Percentiles rank a stretch among this genome's conserved stretches.
phyloP scores from a whole-genome alignment of 2,797 vertebrate genomes.

The Myoxocephalus aenaeus region DNA sequence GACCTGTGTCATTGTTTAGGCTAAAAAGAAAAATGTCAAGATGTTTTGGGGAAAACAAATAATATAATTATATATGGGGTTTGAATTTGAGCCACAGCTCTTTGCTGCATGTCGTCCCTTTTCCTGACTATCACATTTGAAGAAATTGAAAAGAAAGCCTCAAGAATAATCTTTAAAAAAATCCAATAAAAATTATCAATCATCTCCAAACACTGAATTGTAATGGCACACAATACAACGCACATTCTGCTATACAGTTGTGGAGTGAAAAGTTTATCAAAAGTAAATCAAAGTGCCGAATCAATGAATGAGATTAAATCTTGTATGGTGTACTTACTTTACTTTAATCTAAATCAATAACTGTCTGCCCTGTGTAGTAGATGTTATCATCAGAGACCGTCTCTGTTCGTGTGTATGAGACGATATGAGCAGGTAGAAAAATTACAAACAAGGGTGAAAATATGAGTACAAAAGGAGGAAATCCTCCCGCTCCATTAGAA shows the following conservation, averaged over 20 bases:
- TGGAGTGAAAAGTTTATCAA: slow-evolving; percentile 30
- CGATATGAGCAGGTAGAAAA: neutral
- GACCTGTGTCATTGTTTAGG: neutral
- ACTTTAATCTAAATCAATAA: slow-evolving; percentile 50
- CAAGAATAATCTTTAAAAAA: neutral
- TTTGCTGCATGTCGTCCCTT: neutral
- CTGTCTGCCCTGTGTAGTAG: neutral
- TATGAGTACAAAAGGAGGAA: neutral
- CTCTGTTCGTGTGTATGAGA: neutral
- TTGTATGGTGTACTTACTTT: slow-evolving; percentile 18
- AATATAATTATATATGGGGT: neutral
- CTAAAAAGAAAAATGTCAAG: neutral
- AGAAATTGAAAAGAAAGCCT: no score
- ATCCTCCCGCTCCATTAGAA: neutral
- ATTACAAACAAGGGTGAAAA: neutral
- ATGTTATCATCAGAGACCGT: neutral
- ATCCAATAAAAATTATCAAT: neutral
- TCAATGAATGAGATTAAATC: slow-evolving; percentile 15
- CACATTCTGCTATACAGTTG: slow-evolving; percentile 12
- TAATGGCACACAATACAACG: neutral
- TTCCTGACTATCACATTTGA: neutral
- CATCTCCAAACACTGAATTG: neutral
- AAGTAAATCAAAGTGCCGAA: slow-evolving; percentile 19
- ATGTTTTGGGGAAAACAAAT: neutral
- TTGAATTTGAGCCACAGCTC: neutral